Evolutionary conservation across 1,140 invertebrate genomes (phyloP).

Genomic region (Dendroctonus ponderosae): DNA sequence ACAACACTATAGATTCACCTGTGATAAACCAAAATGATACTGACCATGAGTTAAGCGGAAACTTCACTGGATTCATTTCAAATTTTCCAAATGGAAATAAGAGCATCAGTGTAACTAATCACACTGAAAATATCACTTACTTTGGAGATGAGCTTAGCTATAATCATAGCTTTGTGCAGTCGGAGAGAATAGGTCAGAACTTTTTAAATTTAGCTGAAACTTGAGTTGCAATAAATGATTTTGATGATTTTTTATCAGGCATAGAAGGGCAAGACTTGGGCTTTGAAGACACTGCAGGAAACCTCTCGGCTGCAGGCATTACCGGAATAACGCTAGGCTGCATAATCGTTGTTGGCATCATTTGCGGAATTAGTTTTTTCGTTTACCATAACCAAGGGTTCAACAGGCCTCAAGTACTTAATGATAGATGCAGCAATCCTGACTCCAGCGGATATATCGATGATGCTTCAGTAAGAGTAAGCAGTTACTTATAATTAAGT

Average conservation of each 20-base stretch:
- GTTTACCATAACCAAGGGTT: slow-evolving; percentile 72
- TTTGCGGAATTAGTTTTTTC: slow-evolving; percentile 69
- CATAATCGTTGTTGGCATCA: slow-evolving; percentile 62
- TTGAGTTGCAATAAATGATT: slow-evolving; percentile 1
- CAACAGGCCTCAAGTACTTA: slow-evolving; percentile 78
- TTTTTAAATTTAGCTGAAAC: not conserved
- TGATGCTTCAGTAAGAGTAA: slow-evolving; percentile 83
- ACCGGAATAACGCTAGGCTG: slow-evolving; percentile 70
- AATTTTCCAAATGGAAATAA: slow-evolving; percentile 26
- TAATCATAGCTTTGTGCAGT: slow-evolving; percentile 38
- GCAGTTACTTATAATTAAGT: slow-evolving; percentile 40
- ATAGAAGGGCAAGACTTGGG: slow-evolving; percentile 26
- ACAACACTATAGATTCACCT: slow-evolving; percentile 35
- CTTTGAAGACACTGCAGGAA: slow-evolving; percentile 30
- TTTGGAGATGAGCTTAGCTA: slow-evolving; percentile 36
- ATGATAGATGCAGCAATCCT: slow-evolving; percentile 78
- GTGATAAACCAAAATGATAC: slow-evolving; percentile 43
- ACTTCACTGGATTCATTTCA: slow-evolving; percentile 18
- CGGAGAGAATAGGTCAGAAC: slow-evolving; percentile 28
- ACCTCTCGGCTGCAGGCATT: slow-evolving; percentile 66
- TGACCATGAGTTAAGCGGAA: slow-evolving; percentile 10
- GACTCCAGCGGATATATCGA: slow-evolving; percentile 87
- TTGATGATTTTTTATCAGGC: slow-evolving; percentile 6
- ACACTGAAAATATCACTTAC: slow-evolving; percentile 41
- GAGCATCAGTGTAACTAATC: slow-evolving; percentile 40